Conservation (phyloP, 2,888 invertebrate genomes). For the Drosophila anomelani region DNA sequence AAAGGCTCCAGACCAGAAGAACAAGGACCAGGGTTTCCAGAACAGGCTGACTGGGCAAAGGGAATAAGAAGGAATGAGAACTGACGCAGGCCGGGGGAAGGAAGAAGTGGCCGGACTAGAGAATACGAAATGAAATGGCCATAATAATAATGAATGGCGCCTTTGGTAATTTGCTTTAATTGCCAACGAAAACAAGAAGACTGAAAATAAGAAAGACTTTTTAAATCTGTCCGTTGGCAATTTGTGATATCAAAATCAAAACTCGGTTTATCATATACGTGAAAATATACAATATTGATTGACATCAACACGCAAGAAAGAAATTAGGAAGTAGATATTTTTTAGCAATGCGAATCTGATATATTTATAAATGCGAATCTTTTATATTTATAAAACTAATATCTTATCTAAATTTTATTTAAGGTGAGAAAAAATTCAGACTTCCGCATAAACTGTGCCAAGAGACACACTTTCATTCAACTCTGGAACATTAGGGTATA, state of each 20-base stretch:
- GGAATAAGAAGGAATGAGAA: slow-evolving; percentile 10
- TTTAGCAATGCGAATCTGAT: background rate
- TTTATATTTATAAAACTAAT: background rate
- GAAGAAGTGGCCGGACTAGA: slow-evolving; percentile 25
- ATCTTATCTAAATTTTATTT: background rate
- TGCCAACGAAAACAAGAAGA: slow-evolving; percentile 47
- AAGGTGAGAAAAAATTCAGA: background rate
- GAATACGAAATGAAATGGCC: slow-evolving; percentile 48
- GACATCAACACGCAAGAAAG: background rate
- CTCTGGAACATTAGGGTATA: background rate
- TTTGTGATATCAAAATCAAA: background rate
- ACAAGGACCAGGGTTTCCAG: slow-evolving; percentile 26
- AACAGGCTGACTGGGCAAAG: slow-evolving; percentile 6
- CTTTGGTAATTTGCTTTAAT: slow-evolving; percentile 73
- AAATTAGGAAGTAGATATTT: too few species aligned
- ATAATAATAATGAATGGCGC: slow-evolving; percentile 76
- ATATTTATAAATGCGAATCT: background rate
- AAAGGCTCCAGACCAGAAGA: slow-evolving; percentile 55
- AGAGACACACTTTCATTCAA: background rate
- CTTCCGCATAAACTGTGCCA: too few species aligned
- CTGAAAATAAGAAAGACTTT: background rate
- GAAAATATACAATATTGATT: background rate
- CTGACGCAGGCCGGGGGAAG: slow-evolving; percentile 5
- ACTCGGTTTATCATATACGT: background rate
- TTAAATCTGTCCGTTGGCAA: too few species aligned